Base-by-base conservation (phyloP, 2,888 invertebrate genomes). In the Pristionchus mayeri region DNA sequence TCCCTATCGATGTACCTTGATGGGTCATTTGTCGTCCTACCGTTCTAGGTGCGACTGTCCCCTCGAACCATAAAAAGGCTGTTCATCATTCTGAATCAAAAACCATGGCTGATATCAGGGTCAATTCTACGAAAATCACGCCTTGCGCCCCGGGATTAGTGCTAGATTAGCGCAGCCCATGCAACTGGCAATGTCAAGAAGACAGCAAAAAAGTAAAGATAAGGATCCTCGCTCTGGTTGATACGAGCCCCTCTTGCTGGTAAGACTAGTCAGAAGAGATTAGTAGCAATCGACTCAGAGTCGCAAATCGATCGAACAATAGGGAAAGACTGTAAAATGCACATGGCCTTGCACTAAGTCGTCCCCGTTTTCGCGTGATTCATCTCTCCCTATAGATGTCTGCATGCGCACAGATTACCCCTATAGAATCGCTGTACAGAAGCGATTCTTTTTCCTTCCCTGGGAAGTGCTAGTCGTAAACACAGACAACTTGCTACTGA, bases 211-310 rank as follows among this genome's bases (percentile, higher is more conserved):
- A 71, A 71, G 71, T 71, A 71, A 24, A 71, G 71, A 71, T 71
- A 71, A 71, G 71, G 37, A 57, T 57, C 54, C n/a, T 34, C 6
- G 44, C 44, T 44, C 44, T 44, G 44, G 54, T n/a, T 44, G 71
- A 71, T 71, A 71, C 37, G 71, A 40, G 44, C 3, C 21, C 11
- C 44, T 71, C 40, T 71, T 7, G 16, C 34, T 37, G 71, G 71
- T 71, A 37, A 44, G 71, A 71, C 24, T 71, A 71, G 71, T 71
- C 71, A 71, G 40, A 13, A 67, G 71, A n/a, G 71, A 71, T 63
- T 63, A 63, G 18, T 34, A 34, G 63, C 63, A 13, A 13, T 44
- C 34, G 63, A 60, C 13, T 27, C 57, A 67, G 67, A 67, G 37
- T 71, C 40, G 44, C 40, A 71, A 71, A 71, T 71, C 71, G 71